These are phyloP conservation scores for Stomatorhinus walkeri DNA, from an alignment of 2,797 vertebrate species.

Conservation along the genomic window DNA sequence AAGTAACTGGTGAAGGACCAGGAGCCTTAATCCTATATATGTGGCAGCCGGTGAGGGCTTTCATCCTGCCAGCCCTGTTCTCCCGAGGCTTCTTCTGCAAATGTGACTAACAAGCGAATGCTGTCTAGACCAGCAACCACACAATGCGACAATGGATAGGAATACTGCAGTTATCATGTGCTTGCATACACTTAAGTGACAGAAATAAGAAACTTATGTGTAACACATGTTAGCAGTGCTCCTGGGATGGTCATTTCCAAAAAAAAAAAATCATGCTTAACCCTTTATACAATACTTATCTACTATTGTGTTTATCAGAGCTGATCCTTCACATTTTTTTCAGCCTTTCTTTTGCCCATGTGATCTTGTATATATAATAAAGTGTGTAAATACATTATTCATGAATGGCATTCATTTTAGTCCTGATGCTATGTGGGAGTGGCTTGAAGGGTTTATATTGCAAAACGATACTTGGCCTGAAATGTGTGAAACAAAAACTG, in stretches of 20 bases:
- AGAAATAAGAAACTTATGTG: conserved; percentile 48
- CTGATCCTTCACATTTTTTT: neutral
- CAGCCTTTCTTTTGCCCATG: neutral
- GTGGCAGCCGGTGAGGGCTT: conserved; percentile 6
- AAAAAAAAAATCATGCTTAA: neutral
- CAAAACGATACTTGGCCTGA: neutral
- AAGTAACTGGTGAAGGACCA: conserved; percentile 19
- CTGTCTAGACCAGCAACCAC: conserved; percentile 61
- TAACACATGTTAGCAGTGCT: conserved; percentile 50
- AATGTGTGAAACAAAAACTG: neutral
- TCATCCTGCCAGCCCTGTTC: conserved; percentile 20
- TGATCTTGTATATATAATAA: neutral
- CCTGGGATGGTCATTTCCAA: neutral
- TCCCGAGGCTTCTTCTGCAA: conserved; percentile 30
- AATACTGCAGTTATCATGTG: conserved; percentile 42
- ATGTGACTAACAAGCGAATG: conserved; percentile 44
- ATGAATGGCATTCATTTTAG: neutral
- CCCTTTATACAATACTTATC: neutral
- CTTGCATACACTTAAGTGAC: conserved; percentile 41
- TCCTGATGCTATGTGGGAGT: neutral
- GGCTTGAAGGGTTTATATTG: neutral
- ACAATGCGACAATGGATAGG: conserved; percentile 52
- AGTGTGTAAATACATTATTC: neutral
- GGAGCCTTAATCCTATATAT: conserved; percentile 17
- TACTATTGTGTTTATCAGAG: neutral